Base-by-base conservation (phyloP, 2,888 invertebrate species). In the Nowickia ferox region DNA sequence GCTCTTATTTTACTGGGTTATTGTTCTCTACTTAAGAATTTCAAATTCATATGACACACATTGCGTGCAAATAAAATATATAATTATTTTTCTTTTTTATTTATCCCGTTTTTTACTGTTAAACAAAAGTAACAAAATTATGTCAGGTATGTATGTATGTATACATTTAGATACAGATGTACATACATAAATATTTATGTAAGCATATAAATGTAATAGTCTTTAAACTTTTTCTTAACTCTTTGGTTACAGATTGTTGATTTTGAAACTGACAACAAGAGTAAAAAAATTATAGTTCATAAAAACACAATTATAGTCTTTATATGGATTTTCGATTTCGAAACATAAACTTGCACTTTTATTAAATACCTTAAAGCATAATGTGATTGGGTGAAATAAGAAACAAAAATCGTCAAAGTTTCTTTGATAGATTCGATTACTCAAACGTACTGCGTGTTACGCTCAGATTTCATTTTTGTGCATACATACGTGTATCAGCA, bases 171-270 rank as follows among this genome's bases (percentile, higher is more conserved):
- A 19, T 53, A 53, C n/a, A n/a, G n/a, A 53, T 5, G 19, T 53
- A 53, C 10, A 19, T 53, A 30, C 30, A 30, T 30, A 30, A 3
- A 0, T 6, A 30, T 30, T 5, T 10, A 17, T 6, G 10, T 17
- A 51, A 53, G 78, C 82, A 88, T 87, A 15, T 63, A 19, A 17
- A 66, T 30, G 38, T 57, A 65, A 88, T 88, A 86, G 88, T 75
- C 72, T 66, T 85, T 44, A 72, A 55, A 51, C 59, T 87, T 75
- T 55, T 48, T 48, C 22, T 59, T 57, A 17, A 4, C 17, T 61
- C n/a, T 46, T 9, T 57, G 84, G 90, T 91, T 90, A 90, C 91
- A 91, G 87, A 89, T 90, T 91, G 90, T 89, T 91, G 91, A 88
- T 89, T 91, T 89, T 88, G 91, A 91, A 91, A 92, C 88, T 88